phyloP scores from a whole-genome alignment of 2,888 invertebrate genomes.

The Emmelina monodactyla region DNA sequence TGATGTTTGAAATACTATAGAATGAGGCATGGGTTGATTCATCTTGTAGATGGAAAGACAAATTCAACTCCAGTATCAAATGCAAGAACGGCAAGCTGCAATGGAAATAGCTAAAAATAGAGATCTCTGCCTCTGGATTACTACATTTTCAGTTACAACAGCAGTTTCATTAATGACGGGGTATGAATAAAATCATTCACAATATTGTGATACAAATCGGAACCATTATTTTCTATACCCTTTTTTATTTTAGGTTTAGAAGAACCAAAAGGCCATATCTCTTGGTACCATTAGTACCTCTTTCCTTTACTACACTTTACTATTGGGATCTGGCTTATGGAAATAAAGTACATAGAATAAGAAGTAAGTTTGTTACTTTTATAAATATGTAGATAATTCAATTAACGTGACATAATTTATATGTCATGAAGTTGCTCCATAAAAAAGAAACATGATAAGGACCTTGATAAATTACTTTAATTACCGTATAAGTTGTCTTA shows the following conservation, averaged over 20 bases:
- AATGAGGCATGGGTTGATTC: background rate
- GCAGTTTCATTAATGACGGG: conserved; percentile 58
- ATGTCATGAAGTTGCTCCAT: too few species aligned
- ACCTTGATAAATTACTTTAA: too few species aligned
- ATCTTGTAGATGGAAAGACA: conserved; percentile 74
- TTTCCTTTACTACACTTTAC: conserved; percentile 75
- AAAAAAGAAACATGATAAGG: too few species aligned
- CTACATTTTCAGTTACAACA: conserved; percentile 70
- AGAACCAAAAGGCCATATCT: conserved; percentile 67
- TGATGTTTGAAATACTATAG: background rate
- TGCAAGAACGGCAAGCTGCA: conserved; percentile 77
- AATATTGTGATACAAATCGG: background rate
- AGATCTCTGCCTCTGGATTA: conserved; percentile 77
- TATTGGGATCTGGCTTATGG: conserved; percentile 81
- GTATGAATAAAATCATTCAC: conserved; percentile 26
- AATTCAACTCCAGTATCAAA: conserved; percentile 81
- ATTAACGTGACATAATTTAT: too few species aligned
- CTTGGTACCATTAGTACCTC: conserved; percentile 73
- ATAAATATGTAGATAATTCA: background rate
- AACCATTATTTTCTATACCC: too few species aligned
- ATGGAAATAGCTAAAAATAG: conserved; percentile 73
- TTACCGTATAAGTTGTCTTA: too few species aligned
- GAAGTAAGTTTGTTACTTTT: conserved; percentile 60
- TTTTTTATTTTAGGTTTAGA: conserved; percentile 53
- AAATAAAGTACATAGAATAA: conserved; percentile 76